These are phyloP conservation scores for Poeciliopsis occidentalis DNA, from an alignment of 2,113 vertebrate species.

Conservation along the genomic window DNA sequence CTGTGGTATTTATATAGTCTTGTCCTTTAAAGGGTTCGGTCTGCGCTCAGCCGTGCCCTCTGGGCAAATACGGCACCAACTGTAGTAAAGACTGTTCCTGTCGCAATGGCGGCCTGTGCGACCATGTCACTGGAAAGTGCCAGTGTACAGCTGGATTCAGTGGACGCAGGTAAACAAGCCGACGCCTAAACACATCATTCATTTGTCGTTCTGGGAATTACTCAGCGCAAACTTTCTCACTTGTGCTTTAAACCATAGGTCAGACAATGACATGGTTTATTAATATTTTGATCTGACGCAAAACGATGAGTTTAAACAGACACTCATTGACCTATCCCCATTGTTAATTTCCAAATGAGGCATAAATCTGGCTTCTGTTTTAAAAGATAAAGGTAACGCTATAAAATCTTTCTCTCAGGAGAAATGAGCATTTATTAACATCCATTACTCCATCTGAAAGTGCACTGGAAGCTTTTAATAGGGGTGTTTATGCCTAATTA, in stretches of 20 bases:
- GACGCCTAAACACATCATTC: neutral
- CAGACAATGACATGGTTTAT: constrained; percentile 57
- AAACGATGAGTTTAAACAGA: constrained; percentile 48
- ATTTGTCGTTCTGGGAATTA: constrained; percentile 20
- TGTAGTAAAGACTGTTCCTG: constrained; percentile 97
- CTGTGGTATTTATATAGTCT: neutral
- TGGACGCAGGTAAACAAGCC: constrained; percentile 88
- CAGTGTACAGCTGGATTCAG: constrained; percentile 91
- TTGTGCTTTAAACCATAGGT: constrained; percentile 47
- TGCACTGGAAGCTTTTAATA: constrained; percentile 60
- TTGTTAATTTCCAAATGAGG: constrained; percentile 58
- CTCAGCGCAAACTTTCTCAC: constrained; percentile 35
- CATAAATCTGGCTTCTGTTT: constrained; percentile 51
- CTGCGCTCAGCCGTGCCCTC: constrained; percentile 92
- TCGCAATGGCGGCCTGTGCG: constrained; percentile 94
- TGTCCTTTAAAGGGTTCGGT: constrained; percentile 87
- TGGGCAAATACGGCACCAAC: constrained; percentile 93
- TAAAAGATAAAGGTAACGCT: constrained; percentile 40
- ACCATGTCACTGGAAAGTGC: constrained; percentile 92
- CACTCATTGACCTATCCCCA: constrained; percentile 64
- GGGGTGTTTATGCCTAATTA: constrained; percentile 70
- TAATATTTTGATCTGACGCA: constrained; percentile 50
- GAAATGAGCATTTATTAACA: constrained; percentile 53
- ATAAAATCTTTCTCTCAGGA: constrained; percentile 37
- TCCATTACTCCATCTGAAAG: constrained; percentile 62